Conservation (phyloP, 2,888 invertebrate genomes). For the Mantis religiosa region DNA sequence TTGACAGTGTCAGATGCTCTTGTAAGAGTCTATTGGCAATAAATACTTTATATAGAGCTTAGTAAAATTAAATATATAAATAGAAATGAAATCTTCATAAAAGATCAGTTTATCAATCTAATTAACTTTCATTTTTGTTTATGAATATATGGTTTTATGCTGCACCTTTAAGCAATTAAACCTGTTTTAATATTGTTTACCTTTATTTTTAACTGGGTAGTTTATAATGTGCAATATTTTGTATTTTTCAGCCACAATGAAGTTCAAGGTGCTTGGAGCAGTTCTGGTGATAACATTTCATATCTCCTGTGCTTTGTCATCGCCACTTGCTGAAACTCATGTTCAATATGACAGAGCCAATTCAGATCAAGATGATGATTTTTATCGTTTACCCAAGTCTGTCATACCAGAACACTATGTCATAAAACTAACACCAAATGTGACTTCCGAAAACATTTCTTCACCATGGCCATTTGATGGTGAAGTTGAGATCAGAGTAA, state of each 20-base stretch:
- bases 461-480: slow-evolving; percentile 5
- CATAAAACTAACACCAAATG: neutral
- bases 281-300: neutral
- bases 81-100: too few relatives aligned
- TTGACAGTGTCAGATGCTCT: too few relatives aligned
- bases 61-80: too few relatives aligned
- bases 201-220: neutral
- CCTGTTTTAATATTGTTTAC: too few relatives aligned
- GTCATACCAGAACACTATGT: neutral
- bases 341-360: neutral
- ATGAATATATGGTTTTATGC: too few relatives aligned
- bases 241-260: neutral
- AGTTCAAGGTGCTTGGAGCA: neutral
- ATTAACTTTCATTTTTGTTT: too few relatives aligned
- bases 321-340: neutral
- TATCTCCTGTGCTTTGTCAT: neutral
- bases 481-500: slow-evolving; percentile 45
- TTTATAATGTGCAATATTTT: neutral
- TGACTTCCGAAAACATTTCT: neutral
- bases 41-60: too few relatives aligned
- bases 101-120: too few relatives aligned
- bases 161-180: too few relatives aligned
- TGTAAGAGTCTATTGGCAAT: too few relatives aligned
- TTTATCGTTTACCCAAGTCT: neutral
- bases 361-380: neutral